These are phyloP conservation scores for Nebria brevicollis DNA, from an alignment of 2,888 invertebrate species.

Conservation along the genomic window DNA sequence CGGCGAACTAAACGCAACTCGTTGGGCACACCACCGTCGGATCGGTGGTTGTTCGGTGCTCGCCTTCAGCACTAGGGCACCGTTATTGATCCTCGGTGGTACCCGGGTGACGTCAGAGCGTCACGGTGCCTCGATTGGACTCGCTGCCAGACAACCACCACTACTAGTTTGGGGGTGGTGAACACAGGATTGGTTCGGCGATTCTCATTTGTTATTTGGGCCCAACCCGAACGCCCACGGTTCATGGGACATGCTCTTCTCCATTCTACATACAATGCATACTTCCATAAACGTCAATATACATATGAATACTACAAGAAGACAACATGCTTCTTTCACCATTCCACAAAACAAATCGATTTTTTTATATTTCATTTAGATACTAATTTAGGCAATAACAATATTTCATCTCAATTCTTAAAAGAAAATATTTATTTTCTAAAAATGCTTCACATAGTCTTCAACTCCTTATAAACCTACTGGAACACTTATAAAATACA, in stretches of 20 bases:
- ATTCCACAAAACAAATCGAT: background rate
- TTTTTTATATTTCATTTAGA: background rate
- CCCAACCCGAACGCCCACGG: background rate
- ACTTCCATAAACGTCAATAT: background rate
- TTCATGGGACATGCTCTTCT: conserved; percentile 21
- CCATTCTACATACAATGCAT: conserved; percentile 15
- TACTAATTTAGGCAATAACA: too few relatives aligned
- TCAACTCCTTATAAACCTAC: too few relatives aligned
- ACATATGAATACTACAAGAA: background rate
- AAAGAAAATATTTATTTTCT: too few relatives aligned
- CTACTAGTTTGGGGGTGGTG: conserved; percentile 7
- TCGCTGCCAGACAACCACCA: background rate
- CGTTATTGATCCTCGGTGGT: conserved; percentile 59
- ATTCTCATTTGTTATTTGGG: conserved; percentile 20
- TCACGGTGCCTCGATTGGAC: conserved; percentile 54
- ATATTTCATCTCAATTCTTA: too few relatives aligned
- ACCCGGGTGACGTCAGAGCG: conserved; percentile 58
- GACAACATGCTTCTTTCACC: background rate
- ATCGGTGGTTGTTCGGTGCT: conserved; percentile 50
- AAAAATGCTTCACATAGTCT: too few relatives aligned
- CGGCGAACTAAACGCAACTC: background rate
- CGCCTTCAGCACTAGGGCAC: conserved; percentile 51
- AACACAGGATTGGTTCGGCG: conserved; percentile 26
- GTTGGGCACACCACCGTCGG: conserved; percentile 53
- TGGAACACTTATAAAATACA: too few relatives aligned